Percentiles rank a stretch among this genome's conserved stretches.
phyloP scores from a whole-genome alignment of 2,888 invertebrate species.

The Melanostoma scalare region DNA sequence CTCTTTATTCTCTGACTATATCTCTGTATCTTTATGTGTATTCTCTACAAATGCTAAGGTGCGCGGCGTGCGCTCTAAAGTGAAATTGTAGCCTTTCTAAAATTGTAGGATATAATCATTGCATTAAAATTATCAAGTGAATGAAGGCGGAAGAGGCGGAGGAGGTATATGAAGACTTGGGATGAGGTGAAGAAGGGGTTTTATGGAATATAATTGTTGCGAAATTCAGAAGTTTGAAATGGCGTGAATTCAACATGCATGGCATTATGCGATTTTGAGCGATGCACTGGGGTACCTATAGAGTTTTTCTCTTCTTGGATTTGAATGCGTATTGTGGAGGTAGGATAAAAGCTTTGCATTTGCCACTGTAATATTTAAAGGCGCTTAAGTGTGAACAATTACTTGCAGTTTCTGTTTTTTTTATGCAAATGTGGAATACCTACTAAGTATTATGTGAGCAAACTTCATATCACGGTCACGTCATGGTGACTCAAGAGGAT shows the following conservation, averaged over 20 bases:
- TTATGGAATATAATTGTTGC: slow-evolving; percentile 34
- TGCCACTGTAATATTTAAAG: slow-evolving; percentile 56
- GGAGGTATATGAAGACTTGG: slow-evolving; percentile 1
- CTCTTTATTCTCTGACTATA: background rate
- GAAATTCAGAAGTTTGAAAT: slow-evolving; percentile 57
- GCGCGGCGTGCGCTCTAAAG: slow-evolving; percentile 36
- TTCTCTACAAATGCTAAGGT: background rate
- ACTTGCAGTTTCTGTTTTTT: slow-evolving; percentile 28
- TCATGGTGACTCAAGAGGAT: background rate
- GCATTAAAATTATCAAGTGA: slow-evolving; percentile 68
- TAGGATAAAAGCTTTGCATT: slow-evolving; percentile 60
- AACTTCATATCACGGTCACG: background rate
- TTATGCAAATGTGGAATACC: background rate
- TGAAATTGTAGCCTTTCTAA: slow-evolving; percentile 70
- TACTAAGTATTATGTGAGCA: background rate
- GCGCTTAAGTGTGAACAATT: slow-evolving; percentile 54
- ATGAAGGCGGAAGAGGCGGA: slow-evolving; percentile 39
- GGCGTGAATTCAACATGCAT: slow-evolving; percentile 59
- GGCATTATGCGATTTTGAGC: slow-evolving; percentile 40
- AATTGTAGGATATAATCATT: slow-evolving; percentile 66
- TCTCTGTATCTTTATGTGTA: background rate
- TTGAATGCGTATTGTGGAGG: slow-evolving; percentile 47
- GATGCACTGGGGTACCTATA: slow-evolving; percentile 24
- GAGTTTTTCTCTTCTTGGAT: slow-evolving; percentile 11
- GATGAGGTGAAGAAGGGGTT: background rate